These are phyloP conservation scores for Atta colombica DNA, from an alignment of 1,140 invertebrate genomes.

Conservation along the genomic window DNA sequence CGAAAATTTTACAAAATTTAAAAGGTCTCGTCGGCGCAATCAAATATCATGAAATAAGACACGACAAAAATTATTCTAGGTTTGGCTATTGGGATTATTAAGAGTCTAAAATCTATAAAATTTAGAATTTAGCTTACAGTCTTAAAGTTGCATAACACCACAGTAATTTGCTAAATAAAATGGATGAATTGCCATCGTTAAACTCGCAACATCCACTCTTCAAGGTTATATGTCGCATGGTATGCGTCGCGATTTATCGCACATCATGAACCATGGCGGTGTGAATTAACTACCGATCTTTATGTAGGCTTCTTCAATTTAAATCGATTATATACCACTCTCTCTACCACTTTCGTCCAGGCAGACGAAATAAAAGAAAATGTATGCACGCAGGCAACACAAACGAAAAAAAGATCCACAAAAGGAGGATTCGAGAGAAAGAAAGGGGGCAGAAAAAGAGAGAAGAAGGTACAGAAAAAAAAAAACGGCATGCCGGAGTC, in stretches of 20 bases:
- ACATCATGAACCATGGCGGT: slow-evolving; percentile 36
- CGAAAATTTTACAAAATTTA: neutral
- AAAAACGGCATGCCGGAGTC: slow-evolving; percentile 68
- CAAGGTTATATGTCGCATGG: slow-evolving; percentile 56
- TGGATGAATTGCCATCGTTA: neutral
- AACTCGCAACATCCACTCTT: slow-evolving; percentile 4
- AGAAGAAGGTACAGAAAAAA: slow-evolving; percentile 44
- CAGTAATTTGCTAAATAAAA: neutral
- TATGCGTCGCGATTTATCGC: slow-evolving; percentile 55
- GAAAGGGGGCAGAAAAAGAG: slow-evolving; percentile 23
- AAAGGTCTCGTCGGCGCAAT: neutral
- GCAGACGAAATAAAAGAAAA: slow-evolving; percentile 45
- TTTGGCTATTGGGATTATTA: neutral
- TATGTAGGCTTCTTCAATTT: slow-evolving; percentile 70
- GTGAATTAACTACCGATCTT: slow-evolving; percentile 71
- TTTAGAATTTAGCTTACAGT: neutral
- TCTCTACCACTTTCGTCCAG: slow-evolving; percentile 25
- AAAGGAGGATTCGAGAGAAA: slow-evolving; percentile 38
- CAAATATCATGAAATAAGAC: neutral
- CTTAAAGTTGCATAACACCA: neutral
- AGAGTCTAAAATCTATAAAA: neutral
- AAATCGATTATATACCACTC: slow-evolving; percentile 68
- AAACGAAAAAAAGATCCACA: slow-evolving; percentile 39
- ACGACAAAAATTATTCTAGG: neutral
- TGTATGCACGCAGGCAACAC: neutral